Evolutionary conservation across 2,113 vertebrate genomes (phyloP), one percentile per base, ranked within the genome.

Genomic region (Seriola aureovittata): DNA sequence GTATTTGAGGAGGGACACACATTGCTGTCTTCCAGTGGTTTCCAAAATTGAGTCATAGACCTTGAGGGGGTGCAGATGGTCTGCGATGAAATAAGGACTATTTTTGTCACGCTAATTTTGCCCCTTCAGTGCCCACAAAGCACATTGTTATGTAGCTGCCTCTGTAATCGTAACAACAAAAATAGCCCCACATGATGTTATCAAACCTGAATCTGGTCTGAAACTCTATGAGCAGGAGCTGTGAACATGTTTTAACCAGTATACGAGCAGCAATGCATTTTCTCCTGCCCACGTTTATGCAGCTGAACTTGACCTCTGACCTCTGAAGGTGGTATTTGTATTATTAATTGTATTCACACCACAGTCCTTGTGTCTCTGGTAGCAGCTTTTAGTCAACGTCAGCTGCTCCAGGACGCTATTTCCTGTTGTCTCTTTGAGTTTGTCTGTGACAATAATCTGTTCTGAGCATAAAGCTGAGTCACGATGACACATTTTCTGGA

Each of bases 401-500:
- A 12, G 13, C 44, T 34, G 16, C 16, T 50, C 46, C 16, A 6
- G 14, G 58, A 3, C 5, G 58, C 1, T 11, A 8, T 76, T 60
- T 55, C 42, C 25, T 62, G 25, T 16, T 2, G 44, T 50, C 21
- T 32, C n/a, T 46, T 32, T 19, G 17, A 64, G 46, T 58, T 58
- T 46, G 40, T 2, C 0, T 1, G 4, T 13, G 7, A 29, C 0
- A 0, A 23, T 25, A 23, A 55, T 11, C 3, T 38, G 8, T 19
- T 69, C 19, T 75, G 38, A 75, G 19, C 0, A 6, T 46, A 2
- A 59, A 1, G 5, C 34, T 71, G 40, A 50, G 17, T 68, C 50
- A 21, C 10, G 44, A 2, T 32, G 25, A 42, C 50, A 32, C 32
- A 1, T 82, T 54, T 36, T 32, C 38, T 1, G 54, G 44, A 66